phyloP scores from a whole-genome alignment of 2,113 vertebrate genomes.

The Lampris incognitus region DNA sequence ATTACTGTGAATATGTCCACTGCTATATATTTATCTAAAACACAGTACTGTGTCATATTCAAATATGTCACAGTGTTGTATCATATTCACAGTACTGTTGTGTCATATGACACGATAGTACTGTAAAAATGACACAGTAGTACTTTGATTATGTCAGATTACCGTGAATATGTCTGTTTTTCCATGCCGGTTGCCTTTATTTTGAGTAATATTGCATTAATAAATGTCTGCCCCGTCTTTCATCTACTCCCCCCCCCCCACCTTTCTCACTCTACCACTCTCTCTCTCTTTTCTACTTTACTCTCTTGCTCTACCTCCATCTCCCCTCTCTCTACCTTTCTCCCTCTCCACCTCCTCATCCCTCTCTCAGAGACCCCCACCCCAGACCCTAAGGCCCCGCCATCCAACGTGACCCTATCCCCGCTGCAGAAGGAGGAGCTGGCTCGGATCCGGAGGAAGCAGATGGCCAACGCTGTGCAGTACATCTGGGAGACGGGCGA shows the following conservation, averaged over 20 bases:
- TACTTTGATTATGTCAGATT: too few species aligned
- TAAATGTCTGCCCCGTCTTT: neutral
- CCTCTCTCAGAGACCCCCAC: slow-evolving; percentile 72
- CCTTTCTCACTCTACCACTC: neutral
- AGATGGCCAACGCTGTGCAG: slow-evolving; percentile 82
- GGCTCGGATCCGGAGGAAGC: slow-evolving; percentile 64
- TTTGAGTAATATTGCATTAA: neutral
- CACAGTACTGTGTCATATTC: too few species aligned
- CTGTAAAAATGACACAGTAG: too few species aligned
- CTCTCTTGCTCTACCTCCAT: neutral
- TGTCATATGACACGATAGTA: too few species aligned
- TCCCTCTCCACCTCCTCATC: neutral
- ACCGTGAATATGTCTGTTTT: too few species aligned
- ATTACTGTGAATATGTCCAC: too few species aligned
- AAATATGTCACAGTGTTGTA: too few species aligned
- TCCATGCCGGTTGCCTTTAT: neutral
- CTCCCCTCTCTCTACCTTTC: too few species aligned
- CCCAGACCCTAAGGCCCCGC: slow-evolving; percentile 55
- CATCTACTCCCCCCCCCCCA: neutral
- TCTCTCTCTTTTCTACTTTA: neutral
- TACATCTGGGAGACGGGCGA: slow-evolving; percentile 89
- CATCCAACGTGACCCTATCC: slow-evolving; percentile 69
- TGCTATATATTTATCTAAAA: too few species aligned
- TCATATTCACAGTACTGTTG: too few species aligned
- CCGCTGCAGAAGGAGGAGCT: slow-evolving; percentile 74